A percentile compares a stretch with the other conserved stretches of the same genome.
phyloP scores from a whole-genome alignment of 2,113 vertebrate species.

The Uropsilus gracilis region DNA sequence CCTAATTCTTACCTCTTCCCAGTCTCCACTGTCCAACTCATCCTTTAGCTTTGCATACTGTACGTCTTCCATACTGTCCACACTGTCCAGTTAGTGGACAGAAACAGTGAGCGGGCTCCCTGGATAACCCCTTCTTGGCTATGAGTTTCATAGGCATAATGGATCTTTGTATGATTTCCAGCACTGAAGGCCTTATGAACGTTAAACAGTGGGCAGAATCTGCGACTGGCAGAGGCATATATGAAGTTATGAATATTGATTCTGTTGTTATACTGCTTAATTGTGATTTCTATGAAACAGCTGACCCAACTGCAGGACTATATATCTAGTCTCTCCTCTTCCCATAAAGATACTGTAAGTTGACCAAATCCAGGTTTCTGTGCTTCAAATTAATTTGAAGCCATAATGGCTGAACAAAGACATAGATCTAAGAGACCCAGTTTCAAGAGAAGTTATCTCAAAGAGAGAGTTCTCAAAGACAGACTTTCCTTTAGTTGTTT shows the following conservation, averaged over 20 bases:
- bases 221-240: not conserved
- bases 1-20: not conserved
- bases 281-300: not conserved
- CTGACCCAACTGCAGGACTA: rapidly evolving
- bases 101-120: too few species aligned
- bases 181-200: not conserved
- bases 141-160: not conserved
- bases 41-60: not conserved
- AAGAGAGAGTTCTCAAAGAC: not conserved
- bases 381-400: not conserved
- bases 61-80: too few species aligned
- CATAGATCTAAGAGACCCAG: not conserved
- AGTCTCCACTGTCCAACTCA: not conserved
- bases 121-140: not conserved
- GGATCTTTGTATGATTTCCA: not conserved
- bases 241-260: not conserved
- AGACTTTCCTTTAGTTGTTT: not conserved
- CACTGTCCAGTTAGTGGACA: not conserved
- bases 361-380: not conserved
- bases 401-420: not conserved
- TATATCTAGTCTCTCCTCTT: not conserved
- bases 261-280: not conserved
- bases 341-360: not conserved
- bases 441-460: not conserved
- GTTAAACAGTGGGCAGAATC: not conserved